These are phyloP conservation scores for Sceliomorpha sp. DNA, from an alignment of 2,888 invertebrate genomes.

Conservation along the genomic window DNA sequence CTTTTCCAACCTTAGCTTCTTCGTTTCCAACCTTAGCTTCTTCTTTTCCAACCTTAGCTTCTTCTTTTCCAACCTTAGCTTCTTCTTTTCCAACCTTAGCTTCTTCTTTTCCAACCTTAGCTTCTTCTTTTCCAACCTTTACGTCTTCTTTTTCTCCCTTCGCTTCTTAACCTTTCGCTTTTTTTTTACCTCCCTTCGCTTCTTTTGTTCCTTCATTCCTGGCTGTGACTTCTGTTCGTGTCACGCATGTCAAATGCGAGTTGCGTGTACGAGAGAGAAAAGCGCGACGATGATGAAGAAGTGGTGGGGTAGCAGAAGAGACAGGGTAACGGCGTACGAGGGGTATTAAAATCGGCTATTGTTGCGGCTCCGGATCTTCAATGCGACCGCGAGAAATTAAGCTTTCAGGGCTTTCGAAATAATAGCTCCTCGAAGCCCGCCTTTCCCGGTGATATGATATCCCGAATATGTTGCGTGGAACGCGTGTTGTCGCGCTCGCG, in stretches of 20 bases:
- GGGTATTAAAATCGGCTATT: conserved; percentile 70
- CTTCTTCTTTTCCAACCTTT: too few relatives aligned
- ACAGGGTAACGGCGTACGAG: conserved; percentile 43
- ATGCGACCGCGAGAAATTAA: conserved; percentile 65
- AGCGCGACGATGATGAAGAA: too few relatives aligned
- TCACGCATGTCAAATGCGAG: conserved; percentile 63
- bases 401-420: conserved; percentile 66
- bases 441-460: conserved; percentile 25
- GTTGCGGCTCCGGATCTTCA: conserved; percentile 63
- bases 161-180: conserved; percentile 26
- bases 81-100: too few relatives aligned
- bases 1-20: too few relatives aligned
- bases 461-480: conserved; percentile 11
- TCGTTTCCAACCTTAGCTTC: too few relatives aligned
- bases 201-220: too few relatives aligned
- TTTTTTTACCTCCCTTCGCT: conserved; percentile 26
- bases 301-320: too few relatives aligned
- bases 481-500: neutral
- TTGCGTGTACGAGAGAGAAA: neutral
- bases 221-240: conserved; percentile 64
- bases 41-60: too few relatives aligned
- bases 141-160: too few relatives aligned
- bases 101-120: too few relatives aligned
- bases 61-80: too few relatives aligned
- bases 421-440: conserved; percentile 59